Evolutionary conservation across 1,140 invertebrate genomes (phyloP), one percentile per base, ranked within the genome.

Genomic region (Ylistrum balloti): DNA sequence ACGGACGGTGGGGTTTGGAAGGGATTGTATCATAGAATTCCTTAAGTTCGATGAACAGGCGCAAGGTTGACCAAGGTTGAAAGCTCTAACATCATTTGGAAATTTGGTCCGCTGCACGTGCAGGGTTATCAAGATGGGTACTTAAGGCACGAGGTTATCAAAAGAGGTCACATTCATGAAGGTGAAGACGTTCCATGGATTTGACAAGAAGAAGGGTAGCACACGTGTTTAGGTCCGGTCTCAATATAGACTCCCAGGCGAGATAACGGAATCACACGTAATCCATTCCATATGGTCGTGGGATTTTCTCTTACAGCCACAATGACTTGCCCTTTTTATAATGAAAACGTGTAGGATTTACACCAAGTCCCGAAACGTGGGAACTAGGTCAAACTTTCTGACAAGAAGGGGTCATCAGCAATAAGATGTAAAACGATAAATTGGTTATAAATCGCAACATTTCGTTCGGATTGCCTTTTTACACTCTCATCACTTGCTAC

Each of bases 261-360:
- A 74, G 56, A 74, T 74, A 74, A 17, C 56, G 22, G 22, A n/a
- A 74, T 74, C 56, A n/a, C 56, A 74, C 11, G 0, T 74, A 74
- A 74, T 74, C 56, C 56, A 11, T 74, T 74, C 9, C 56, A 74
- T 74, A 28, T 74, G 56, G 56, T 74, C 56, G 3, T 11, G n/a
- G 56, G 56, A 74, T 74, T 74, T 28, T 3, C 56, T 11, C 22
- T 15, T 45, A 74, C 15, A 28, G 9, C 56, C 56, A 74, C 56
- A 28, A 74, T 74, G 56, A 74, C 56, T 74, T 74, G 56, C 56
- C 15, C n/a, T 74, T 74, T 74, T 74, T 74, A 74, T 74, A 74
- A 74, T 74, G 22, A 74, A 74, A 74, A 74, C 17, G 56, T 28
- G 56, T 28, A 17, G 56, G n/a, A 74, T 74, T 74, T 28, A n/a